Conservation (phyloP, 2,113 vertebrate species). For the Campylomormyrus tamandua region DNA sequence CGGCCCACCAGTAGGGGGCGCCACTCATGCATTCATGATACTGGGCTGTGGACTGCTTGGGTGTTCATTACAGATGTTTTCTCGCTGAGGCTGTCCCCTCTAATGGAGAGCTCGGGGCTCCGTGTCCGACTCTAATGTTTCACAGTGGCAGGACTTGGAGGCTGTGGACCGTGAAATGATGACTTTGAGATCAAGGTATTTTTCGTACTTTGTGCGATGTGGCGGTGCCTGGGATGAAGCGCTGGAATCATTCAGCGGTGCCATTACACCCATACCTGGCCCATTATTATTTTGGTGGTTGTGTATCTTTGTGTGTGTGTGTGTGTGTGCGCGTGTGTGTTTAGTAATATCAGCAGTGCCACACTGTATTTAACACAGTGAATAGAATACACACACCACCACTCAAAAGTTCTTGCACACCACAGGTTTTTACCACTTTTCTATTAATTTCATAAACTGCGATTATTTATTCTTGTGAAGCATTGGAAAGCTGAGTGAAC, state of each 20-base stretch:
- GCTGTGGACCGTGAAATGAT: background rate
- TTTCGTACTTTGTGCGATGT: background rate
- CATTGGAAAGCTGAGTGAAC: no score
- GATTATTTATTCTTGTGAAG: no score
- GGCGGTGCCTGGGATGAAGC: background rate
- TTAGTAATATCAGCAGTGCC: background rate
- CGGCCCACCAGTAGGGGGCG: background rate
- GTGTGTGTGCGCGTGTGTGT: background rate
- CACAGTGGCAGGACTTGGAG: background rate
- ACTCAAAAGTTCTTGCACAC: no score
- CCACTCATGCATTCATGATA: background rate
- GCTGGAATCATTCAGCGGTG: background rate
- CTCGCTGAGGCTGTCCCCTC: background rate
- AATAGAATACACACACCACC: background rate
- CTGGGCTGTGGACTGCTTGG: background rate
- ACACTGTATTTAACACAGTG: background rate
- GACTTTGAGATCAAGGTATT: background rate
- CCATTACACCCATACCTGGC: background rate
- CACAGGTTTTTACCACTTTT: no score
- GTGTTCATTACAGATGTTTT: background rate
- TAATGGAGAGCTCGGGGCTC: slow-evolving; percentile 4
- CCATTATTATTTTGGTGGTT: background rate
- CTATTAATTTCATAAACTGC: no score
- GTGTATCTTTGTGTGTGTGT: background rate
- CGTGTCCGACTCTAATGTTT: background rate